Conservation (phyloP, 35 echinoderm and acorn worm species). For the Eucidaris tribuloides region DNA sequence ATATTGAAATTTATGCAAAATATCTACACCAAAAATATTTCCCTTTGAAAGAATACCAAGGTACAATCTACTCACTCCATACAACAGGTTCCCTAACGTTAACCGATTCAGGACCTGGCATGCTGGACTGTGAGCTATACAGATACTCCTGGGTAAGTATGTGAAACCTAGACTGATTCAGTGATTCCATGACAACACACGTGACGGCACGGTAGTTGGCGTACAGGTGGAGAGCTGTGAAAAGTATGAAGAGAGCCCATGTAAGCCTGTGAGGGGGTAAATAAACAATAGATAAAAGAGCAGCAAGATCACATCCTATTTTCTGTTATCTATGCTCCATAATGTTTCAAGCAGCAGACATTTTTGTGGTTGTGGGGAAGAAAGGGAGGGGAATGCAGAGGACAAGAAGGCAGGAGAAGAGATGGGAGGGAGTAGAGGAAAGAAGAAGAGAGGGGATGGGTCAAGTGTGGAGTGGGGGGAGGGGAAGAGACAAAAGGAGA, state of each 20-base stretch:
- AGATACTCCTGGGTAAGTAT: constrained; percentile 74
- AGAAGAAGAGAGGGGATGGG: too few relatives aligned
- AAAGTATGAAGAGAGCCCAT: constrained; percentile 83
- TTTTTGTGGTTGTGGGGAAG: background rate
- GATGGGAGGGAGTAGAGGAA: too few relatives aligned
- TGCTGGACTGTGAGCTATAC: constrained; percentile 18
- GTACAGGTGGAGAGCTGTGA: constrained; percentile 79
- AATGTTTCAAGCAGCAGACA: background rate
- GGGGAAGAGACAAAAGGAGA: too few relatives aligned
- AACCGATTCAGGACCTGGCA: constrained; percentile 34
- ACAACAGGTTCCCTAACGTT: constrained; percentile 85
- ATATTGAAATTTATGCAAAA: too few relatives aligned
- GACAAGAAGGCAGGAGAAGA: too few relatives aligned
- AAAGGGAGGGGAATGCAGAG: background rate
- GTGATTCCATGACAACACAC: constrained; percentile 94
- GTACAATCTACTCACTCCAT: constrained; percentile 63
- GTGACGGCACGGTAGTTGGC: constrained; percentile 95
- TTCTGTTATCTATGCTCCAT: background rate
- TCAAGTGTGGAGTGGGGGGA: too few relatives aligned
- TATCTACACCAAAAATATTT: too few relatives aligned
- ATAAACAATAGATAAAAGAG: background rate
- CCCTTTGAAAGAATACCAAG: background rate
- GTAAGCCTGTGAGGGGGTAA: constrained; percentile 67
- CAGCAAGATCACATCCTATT: background rate
- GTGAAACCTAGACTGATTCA: constrained; percentile 83